phyloP scores from a whole-genome alignment of 2,888 invertebrate genomes.

The Caenorhabditis uteleia region DNA sequence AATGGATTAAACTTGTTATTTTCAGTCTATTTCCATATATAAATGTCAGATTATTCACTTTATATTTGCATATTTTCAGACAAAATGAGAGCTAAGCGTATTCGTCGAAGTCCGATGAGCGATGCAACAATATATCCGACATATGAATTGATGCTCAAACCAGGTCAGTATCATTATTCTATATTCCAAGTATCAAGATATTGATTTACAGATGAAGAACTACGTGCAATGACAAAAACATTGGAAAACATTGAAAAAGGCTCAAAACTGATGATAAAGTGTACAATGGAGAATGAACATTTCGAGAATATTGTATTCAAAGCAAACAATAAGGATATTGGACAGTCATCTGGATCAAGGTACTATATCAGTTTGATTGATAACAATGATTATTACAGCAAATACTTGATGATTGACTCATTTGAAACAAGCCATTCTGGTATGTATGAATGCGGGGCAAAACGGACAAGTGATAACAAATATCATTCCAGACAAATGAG shows the following conservation, averaged over 20 bases:
- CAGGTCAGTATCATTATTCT: too few species aligned
- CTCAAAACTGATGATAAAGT: slow-evolving; percentile 29
- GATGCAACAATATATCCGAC: too few species aligned
- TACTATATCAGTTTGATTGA: neutral
- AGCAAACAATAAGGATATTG: slow-evolving; percentile 12
- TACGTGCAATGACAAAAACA: slow-evolving; percentile 19
- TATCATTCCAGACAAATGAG: slow-evolving; percentile 36
- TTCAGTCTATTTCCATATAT: too few species aligned
- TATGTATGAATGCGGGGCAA: slow-evolving; percentile 35
- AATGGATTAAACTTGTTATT: too few species aligned
- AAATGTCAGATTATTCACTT: too few species aligned
- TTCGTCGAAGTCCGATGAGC: too few species aligned
- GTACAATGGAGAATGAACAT: slow-evolving; percentile 21
- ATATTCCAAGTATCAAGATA: too few species aligned
- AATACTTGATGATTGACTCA: slow-evolving; percentile 18
- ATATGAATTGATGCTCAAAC: slow-evolving; percentile 25
- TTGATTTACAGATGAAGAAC: too few species aligned
- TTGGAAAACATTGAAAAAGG: slow-evolving; percentile 35
- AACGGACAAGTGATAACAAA: slow-evolving; percentile 25
- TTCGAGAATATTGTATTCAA: slow-evolving; percentile 24
- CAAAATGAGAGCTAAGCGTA: too few species aligned
- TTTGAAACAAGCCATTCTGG: slow-evolving; percentile 22
- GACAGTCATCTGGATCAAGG: slow-evolving; percentile 16
- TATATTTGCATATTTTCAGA: too few species aligned
- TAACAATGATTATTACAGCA: slow-evolving; percentile 9